A percentile compares a stretch with the other conserved stretches of the same genome.
Conservation (phyloP, 1,140 invertebrate genomes). For the Tribolium castaneum region DNA sequence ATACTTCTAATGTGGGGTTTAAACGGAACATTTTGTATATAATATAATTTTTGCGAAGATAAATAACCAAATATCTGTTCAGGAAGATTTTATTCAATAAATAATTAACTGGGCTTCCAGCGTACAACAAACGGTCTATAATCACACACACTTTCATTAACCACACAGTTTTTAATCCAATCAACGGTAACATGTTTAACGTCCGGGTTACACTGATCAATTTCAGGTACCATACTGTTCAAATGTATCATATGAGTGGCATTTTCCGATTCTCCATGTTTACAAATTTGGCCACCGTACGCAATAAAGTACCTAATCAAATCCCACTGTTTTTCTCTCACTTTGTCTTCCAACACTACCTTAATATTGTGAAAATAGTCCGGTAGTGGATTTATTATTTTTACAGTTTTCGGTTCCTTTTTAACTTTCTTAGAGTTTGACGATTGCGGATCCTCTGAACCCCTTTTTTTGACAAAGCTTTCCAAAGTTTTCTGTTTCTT, state of each 20-base stretch:
- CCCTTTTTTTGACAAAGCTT: slow-evolving; percentile 12
- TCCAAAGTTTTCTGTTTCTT: slow-evolving; percentile 19
- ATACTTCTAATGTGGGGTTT: too few relatives aligned
- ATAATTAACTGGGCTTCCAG: background rate
- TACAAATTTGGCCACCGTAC: slow-evolving; percentile 4
- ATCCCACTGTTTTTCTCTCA: background rate
- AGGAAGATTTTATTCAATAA: too few relatives aligned
- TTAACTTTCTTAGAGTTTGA: background rate
- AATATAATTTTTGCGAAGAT: background rate
- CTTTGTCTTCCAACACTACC: background rate
- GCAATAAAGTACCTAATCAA: slow-evolving; percentile 23
- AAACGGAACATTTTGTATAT: too few relatives aligned
- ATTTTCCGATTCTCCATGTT: background rate
- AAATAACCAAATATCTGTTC: background rate
- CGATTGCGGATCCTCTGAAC: background rate
- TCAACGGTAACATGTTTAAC: slow-evolving; percentile 20
- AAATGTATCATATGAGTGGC: slow-evolving; percentile 28
- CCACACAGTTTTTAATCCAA: slow-evolving; percentile 16
- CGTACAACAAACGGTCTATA: background rate
- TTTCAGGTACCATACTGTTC: background rate
- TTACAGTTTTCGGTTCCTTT: background rate
- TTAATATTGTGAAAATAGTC: slow-evolving; percentile 10
- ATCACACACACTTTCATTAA: background rate
- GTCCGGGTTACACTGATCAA: background rate
- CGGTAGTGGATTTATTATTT: slow-evolving; percentile 14